A percentile compares a stretch with the other conserved stretches of the same genome.
Evolutionary conservation across 2,113 vertebrate genomes (phyloP).

Genomic region (Myotis davidii): DNA sequence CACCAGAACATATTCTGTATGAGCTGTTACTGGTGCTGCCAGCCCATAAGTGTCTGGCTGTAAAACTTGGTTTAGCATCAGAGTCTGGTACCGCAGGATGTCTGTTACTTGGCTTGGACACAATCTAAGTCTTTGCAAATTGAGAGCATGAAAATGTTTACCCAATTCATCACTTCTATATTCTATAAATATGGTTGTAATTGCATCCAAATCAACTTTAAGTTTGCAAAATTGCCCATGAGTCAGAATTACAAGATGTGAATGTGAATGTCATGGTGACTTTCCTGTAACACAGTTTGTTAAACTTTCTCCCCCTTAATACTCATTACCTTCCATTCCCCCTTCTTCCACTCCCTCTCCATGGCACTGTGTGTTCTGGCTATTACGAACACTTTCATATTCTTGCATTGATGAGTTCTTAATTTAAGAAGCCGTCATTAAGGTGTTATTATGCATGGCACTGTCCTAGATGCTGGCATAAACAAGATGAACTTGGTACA

Average conservation of each 20-base stretch:
- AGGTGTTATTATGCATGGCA: not conserved
- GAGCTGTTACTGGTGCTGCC: not conserved
- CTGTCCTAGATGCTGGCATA: not conserved
- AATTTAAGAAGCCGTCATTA: not conserved
- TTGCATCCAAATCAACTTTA: conserved; percentile 28
- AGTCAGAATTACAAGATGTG: not conserved
- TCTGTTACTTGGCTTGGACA: not conserved
- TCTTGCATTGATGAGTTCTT: not conserved
- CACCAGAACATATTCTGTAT: not conserved
- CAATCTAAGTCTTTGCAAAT: not conserved
- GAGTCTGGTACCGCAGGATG: not conserved
- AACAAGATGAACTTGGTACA: not conserved
- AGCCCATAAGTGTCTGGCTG: not conserved
- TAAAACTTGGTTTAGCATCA: not conserved
- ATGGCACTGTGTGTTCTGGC: rapidly evolving
- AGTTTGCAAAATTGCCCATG: conserved; percentile 27
- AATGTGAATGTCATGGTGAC: not conserved
- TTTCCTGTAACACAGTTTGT: not conserved
- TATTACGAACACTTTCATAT: not conserved
- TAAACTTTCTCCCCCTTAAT: not conserved
- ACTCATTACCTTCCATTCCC: not conserved
- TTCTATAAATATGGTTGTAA: conserved; percentile 41
- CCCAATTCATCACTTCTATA: not conserved
- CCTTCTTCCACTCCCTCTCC: not conserved
- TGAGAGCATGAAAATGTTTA: conserved; percentile 49